A percentile compares a stretch with the other conserved stretches of the same genome.
phyloP scores from a whole-genome alignment of 2,888 invertebrate genomes.

The Eupithecia inturbata region DNA sequence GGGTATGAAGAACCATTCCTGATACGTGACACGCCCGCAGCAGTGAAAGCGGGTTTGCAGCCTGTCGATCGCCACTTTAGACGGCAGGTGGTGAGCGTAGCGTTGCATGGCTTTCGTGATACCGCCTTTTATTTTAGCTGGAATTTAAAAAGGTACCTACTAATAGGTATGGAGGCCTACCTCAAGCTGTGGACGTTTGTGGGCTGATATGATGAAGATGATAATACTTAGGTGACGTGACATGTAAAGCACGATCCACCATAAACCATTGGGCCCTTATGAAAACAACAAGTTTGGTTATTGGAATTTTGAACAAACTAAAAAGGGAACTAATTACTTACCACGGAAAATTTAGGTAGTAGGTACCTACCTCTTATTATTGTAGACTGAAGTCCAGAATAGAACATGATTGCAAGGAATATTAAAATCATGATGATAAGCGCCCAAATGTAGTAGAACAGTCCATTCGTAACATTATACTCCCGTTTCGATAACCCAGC shows the following conservation, averaged over 20 bases:
- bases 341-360: background rate
- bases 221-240: background rate
- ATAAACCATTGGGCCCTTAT: background rate
- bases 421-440: conserved; percentile 74
- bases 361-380: conserved; percentile 70
- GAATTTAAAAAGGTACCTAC: background rate
- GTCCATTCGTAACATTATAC: conserved; percentile 75
- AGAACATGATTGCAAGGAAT: conserved; percentile 78
- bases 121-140: conserved; percentile 82
- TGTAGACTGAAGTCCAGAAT: conserved; percentile 76
- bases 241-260: background rate
- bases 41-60: conserved; percentile 86
- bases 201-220: background rate
- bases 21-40: conserved; percentile 84
- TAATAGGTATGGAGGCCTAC: background rate
- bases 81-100: conserved; percentile 80
- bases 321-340: background rate
- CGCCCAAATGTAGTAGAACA: conserved; percentile 77
- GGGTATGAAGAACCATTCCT: conserved; percentile 86
- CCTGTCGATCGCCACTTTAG: conserved; percentile 83
- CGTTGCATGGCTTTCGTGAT: conserved; percentile 84
- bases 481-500: conserved; percentile 72
- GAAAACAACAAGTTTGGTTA: background rate
- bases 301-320: background rate
- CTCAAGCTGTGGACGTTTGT: background rate